Evolutionary conservation across 2,888 invertebrate genomes (phyloP), one percentile per base, ranked within the genome.

Genomic region (Lissocephala sabroskyi): DNA sequence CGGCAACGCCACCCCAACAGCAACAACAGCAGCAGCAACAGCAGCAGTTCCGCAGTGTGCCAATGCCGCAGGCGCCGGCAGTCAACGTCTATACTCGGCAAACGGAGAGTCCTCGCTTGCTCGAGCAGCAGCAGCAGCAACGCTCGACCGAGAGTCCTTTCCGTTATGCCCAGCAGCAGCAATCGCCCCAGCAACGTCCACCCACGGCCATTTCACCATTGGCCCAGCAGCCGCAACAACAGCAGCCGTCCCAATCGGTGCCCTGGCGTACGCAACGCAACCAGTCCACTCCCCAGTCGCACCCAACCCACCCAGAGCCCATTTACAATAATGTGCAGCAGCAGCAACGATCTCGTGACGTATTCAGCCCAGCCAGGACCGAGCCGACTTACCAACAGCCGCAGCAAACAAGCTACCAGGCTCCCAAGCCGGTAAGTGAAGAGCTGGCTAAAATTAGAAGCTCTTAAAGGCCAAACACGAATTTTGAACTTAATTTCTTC

Each of bases 221-320:
- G 50, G 66, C 71, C 29, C 71, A 66, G 52, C 71, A 62, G 43
- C 56, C 76, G 41, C 60, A 56, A 10, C 71, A 48, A 45, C 59
- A 65, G 26, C 65, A 59, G 28, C 60, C 59, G 45, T 62, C 59
- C 26, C 59, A 56, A 56, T 42, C 78, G 52, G 78, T 81, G 60
- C 71, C 82, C 39, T 80, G 82, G 83, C 82, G 82, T 41, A 78
- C 77, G 30, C 82, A 82, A 53, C 81, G 80, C 41, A 64, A 65
- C 45, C 70, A 63, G 39, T 41, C 66, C 18, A 63, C 61, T 28
- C 54, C 62, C 45, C 59, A 50, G 16, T 64, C 64, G 40, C 63
- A 63, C 32, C 65, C 47, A 54, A 47, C 67, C 49, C 78, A 77
- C 55, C 79, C 80, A 26, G 71, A 80, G 56, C 68, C 79, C 43